Percentiles rank a stretch among this genome's conserved stretches.
These are phyloP conservation scores for Zonitis immaculata DNA, from an alignment of 2,888 invertebrate species.

Conservation along the genomic window DNA sequence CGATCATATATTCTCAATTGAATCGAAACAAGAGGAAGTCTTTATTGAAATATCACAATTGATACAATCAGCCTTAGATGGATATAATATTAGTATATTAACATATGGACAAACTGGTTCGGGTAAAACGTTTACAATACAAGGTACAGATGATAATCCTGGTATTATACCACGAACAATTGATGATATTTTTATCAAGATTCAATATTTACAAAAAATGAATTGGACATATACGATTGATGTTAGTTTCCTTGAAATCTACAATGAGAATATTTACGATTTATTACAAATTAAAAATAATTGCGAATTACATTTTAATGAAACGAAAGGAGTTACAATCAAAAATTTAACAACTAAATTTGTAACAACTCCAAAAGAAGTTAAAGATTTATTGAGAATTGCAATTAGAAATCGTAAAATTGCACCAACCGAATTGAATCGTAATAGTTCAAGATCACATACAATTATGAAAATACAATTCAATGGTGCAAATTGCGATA, in stretches of 20 bases:
- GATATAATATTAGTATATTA: conserved; percentile 86
- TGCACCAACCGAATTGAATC: conserved; percentile 59
- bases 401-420: conserved; percentile 71
- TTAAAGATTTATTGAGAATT: conserved; percentile 63
- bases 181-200: conserved; percentile 68
- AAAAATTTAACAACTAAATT: conserved; percentile 58
- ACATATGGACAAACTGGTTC: conserved; percentile 91
- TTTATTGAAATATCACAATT: conserved; percentile 81
- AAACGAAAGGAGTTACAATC: conserved; percentile 54
- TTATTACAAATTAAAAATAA: conserved; percentile 48
- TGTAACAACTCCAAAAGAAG: conserved; percentile 60
- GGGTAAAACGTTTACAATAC: conserved; percentile 89
- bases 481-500: conserved; percentile 59
- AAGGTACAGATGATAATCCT: conserved; percentile 52
- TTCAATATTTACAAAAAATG: conserved; percentile 62
- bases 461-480: conserved; percentile 59
- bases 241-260: conserved; percentile 65
- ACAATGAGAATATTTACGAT: conserved; percentile 59
- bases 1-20: conserved; percentile 78
- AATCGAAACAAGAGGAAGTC: conserved; percentile 67
- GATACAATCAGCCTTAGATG: conserved; percentile 82
- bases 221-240: conserved; percentile 70
- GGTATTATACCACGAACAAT: conserved; percentile 78
- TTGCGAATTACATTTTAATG: conserved; percentile 56
- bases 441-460: conserved; percentile 53